Evolutionary conservation across 2,797 vertebrate genomes (phyloP).

Genomic region (Carapus acus): DNA sequence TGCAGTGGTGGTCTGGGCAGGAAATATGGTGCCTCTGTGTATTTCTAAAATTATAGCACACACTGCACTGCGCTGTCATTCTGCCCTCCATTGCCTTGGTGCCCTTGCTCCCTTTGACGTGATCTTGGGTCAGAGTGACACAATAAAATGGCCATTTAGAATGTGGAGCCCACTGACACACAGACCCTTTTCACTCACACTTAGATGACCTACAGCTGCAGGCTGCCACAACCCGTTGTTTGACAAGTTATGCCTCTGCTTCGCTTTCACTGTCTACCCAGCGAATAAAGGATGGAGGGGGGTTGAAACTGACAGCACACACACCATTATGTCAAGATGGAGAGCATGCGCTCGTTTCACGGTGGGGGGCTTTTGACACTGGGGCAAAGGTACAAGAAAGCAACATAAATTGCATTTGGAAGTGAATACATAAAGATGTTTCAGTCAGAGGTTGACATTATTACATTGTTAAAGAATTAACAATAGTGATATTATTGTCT

Average conservation of each 20-base stretch:
- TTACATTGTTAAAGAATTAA: too few relatives aligned
- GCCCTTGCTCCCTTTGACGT: conserved; percentile 30
- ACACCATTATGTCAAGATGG: too few relatives aligned
- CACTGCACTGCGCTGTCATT: conserved; percentile 4
- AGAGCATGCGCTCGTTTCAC: too few relatives aligned
- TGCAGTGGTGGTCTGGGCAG: neutral
- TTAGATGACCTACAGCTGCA: conserved; percentile 60
- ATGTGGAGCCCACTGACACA: conserved; percentile 51
- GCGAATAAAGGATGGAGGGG: conserved; percentile 18
- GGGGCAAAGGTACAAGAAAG: too few relatives aligned
- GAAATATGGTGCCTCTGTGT: conserved; percentile 22
- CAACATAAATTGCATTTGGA: too few relatives aligned
- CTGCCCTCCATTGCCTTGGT: conserved; percentile 31
- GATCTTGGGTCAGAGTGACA: conserved; percentile 40
- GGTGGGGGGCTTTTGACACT: too few relatives aligned
- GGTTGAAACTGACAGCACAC: neutral
- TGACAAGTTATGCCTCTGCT: conserved; percentile 9
- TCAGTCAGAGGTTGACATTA: too few relatives aligned
- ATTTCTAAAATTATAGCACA: conserved; percentile 31
- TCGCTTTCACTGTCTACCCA: conserved; percentile 28
- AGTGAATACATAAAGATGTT: too few relatives aligned
- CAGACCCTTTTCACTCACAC: conserved; percentile 32
- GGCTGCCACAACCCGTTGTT: conserved; percentile 45
- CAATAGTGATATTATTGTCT: too few relatives aligned
- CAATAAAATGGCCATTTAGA: conserved; percentile 51